Conservation (phyloP, 2,113 vertebrate genomes). For the Osmerus mordax region DNA sequence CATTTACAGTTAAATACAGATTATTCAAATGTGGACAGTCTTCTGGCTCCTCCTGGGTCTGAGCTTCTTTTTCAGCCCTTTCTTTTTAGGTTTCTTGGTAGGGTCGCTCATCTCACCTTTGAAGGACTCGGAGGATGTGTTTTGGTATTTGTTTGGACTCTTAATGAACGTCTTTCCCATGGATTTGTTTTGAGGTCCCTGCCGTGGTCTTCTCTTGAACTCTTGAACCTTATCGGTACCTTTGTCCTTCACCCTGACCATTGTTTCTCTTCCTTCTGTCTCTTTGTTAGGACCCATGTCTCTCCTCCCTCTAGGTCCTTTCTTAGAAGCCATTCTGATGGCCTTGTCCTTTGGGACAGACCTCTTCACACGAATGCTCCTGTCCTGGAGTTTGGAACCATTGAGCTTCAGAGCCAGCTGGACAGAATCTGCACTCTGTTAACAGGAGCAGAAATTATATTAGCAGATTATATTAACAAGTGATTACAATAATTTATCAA, state of each 20-base stretch:
- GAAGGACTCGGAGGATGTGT: constrained; percentile 58
- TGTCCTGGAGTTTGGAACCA: constrained; percentile 75
- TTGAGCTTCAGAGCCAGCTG: constrained; percentile 88
- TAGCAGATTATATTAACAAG: background rate
- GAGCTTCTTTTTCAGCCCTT: constrained; percentile 56
- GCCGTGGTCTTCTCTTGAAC: constrained; percentile 23
- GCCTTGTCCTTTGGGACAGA: constrained; percentile 36
- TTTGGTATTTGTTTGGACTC: constrained; percentile 19
- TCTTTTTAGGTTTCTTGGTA: constrained; percentile 54
- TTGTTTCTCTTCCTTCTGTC: background rate
- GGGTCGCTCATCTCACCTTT: constrained; percentile 77
- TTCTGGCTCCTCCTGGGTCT: constrained; percentile 48
- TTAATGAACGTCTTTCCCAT: background rate
- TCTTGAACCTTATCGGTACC: background rate
- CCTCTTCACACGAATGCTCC: constrained; percentile 81
- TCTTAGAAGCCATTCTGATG: too few species aligned
- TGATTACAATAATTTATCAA: too few species aligned
- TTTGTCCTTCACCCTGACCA: background rate
- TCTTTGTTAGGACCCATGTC: background rate
- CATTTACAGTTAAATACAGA: background rate
- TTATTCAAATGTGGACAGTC: constrained; percentile 14
- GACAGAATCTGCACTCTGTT: constrained; percentile 82
- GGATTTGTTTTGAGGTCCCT: background rate
- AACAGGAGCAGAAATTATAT: background rate
- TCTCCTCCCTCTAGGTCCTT: background rate